Percentiles rank a stretch among this genome's conserved stretches.
phyloP scores from a whole-genome alignment of 2,113 vertebrate species.

The Aegithalos caudatus region DNA sequence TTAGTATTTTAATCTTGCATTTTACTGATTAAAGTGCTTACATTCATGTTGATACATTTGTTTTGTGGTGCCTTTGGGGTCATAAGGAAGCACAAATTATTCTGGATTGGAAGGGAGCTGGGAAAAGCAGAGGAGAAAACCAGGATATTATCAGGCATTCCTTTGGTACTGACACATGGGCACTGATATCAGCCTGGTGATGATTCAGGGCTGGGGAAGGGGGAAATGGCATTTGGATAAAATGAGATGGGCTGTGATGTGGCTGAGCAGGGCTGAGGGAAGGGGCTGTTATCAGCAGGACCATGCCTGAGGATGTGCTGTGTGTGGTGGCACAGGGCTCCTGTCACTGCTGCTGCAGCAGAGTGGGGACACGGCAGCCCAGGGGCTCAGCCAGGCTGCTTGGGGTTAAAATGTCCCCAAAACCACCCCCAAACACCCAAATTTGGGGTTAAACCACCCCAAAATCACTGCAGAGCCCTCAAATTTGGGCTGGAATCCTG shows the following conservation, averaged over 20 bases:
- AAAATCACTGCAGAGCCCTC: no score
- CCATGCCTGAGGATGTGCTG: neutral
- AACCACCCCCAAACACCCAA: no score
- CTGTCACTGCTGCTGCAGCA: neutral
- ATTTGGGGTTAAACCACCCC: neutral
- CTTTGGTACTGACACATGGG: neutral
- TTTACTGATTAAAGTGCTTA: neutral
- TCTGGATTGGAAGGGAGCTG: neutral
- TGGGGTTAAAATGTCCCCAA: neutral
- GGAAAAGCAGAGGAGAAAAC: neutral
- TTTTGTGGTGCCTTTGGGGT: slow-evolving; percentile 1
- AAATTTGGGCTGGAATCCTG: neutral
- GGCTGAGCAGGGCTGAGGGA: neutral
- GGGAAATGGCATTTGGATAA: neutral
- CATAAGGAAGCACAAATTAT: neutral
- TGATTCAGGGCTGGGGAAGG: neutral
- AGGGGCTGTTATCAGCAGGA: neutral
- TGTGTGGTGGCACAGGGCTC: neutral
- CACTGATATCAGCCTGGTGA: neutral
- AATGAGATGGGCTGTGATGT: neutral
- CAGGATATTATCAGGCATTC: neutral
- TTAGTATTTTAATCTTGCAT: neutral
- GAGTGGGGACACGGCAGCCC: rapidly evolving
- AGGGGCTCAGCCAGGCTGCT: neutral
- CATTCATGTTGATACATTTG: slow-evolving; percentile 13